These are phyloP conservation scores for Numenius phaeopus DNA, from an alignment of 2,797 vertebrate species.

Conservation along the genomic window DNA sequence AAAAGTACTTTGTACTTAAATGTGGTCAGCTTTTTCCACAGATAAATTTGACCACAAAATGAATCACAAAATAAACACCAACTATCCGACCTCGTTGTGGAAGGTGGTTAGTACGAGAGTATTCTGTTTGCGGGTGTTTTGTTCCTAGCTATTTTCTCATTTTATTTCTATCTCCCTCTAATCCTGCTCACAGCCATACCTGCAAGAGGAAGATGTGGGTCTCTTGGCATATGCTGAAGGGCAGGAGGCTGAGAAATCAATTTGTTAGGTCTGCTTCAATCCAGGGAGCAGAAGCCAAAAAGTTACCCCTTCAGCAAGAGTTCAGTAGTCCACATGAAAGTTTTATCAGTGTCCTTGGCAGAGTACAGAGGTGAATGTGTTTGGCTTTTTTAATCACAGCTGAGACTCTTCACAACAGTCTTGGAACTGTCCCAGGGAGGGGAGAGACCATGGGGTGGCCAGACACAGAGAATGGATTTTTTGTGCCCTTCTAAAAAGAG, in stretches of 20 bases:
- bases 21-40: background rate
- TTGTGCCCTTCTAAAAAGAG: background rate
- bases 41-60: background rate
- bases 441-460: background rate
- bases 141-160: background rate
- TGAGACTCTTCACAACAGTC: background rate
- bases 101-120: background rate
- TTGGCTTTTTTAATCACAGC: background rate
- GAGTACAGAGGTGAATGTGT: background rate
- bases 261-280: background rate
- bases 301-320: background rate
- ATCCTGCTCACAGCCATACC: background rate
- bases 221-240: background rate
- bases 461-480: fast-evolving
- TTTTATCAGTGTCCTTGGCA: background rate
- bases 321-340: background rate
- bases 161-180: background rate
- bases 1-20: too few species aligned
- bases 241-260: background rate
- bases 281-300: background rate
- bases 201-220: background rate
- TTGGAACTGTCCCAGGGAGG: background rate
- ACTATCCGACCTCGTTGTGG: background rate
- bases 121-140: background rate
- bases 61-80: background rate